Base-by-base conservation (phyloP, 1,140 invertebrate species). In the Lucilia sericata region DNA sequence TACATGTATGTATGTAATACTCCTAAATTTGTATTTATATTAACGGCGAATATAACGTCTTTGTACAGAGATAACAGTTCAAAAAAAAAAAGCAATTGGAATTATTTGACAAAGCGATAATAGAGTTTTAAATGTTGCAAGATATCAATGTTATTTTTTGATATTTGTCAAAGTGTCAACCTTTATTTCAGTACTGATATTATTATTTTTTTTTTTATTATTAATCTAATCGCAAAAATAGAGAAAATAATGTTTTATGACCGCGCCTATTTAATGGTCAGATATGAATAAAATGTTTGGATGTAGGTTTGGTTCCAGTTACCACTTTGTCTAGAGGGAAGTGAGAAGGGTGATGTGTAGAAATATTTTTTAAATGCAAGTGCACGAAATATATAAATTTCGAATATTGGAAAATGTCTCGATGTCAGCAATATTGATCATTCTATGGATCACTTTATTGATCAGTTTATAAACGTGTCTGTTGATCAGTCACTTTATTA, bases 221-320 rank as follows among this genome's bases (percentile, higher is more conserved):
- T 86, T 88, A 88, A 88, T 88, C 88, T 88, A 88, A 88, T 88
- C 88, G 88, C 88, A 78, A 86, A 88, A 83, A 83, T 83, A 74
- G 85, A 86, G 82, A 86, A 84, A 83, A 84, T 88, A 30, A 30
- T 36, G 34, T 75, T 87, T 88, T 88, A 88, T 88, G 87, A 87
- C 88, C 88, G 88, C 87, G 88, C 87, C 88, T 88, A 85, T 85
- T 70, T 60, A 60, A 60, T 60, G 14, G 55, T n/a, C 55, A 60
- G 55, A 60, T 60, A 60, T 60, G 55, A 7, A 60, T 5, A 17
- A 60, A 60, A 60, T n/a, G 14, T 17, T 7, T 60, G 55, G n/a
- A 60, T 17, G 51, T 30, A 1, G 25, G 25, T 30, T 30, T 30
- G 55, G 14, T n/a, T n/a, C 7, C n/a, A 60, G 14, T 17, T 60